A percentile compares a stretch with the other conserved stretches of the same genome.
phyloP scores from a whole-genome alignment of 1,140 invertebrate species.

The Neodiprion lecontei region DNA sequence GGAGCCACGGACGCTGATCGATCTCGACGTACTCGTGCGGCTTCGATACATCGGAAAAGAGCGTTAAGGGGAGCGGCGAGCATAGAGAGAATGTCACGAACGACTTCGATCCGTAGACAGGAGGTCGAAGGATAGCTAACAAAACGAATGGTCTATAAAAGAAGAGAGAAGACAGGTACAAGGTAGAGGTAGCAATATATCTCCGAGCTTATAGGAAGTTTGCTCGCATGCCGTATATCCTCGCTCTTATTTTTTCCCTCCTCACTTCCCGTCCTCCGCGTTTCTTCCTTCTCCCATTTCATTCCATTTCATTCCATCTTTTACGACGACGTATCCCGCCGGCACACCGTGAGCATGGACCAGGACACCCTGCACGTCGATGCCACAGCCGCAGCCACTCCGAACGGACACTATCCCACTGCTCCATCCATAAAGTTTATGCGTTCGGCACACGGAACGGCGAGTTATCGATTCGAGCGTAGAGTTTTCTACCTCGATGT shows the following conservation, averaged over 20 bases:
- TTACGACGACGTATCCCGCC: background rate
- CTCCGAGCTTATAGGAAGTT: slow-evolving; percentile 13
- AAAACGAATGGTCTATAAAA: slow-evolving; percentile 14
- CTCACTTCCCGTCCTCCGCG: background rate
- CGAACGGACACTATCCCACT: no score
- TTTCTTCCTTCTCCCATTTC: background rate
- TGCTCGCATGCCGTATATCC: slow-evolving; percentile 5
- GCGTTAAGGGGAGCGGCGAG: background rate
- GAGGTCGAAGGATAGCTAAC: slow-evolving; percentile 1
- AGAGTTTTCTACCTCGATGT: no score
- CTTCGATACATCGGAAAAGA: no score
- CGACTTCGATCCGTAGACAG: background rate
- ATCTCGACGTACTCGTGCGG: background rate
- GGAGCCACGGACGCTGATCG: background rate
- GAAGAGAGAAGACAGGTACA: slow-evolving; percentile 9
- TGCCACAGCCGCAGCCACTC: background rate
- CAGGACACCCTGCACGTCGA: background rate
- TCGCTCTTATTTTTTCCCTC: background rate
- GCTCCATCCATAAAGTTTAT: no score
- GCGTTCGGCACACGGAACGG: no score
- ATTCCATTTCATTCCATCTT: slow-evolving; percentile 3
- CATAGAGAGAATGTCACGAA: background rate
- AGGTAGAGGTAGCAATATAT: slow-evolving; percentile 8
- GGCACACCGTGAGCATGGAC: background rate
- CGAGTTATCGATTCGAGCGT: no score